phyloP scores from a whole-genome alignment of 2,113 vertebrate genomes.

The Mustela nigripes region DNA sequence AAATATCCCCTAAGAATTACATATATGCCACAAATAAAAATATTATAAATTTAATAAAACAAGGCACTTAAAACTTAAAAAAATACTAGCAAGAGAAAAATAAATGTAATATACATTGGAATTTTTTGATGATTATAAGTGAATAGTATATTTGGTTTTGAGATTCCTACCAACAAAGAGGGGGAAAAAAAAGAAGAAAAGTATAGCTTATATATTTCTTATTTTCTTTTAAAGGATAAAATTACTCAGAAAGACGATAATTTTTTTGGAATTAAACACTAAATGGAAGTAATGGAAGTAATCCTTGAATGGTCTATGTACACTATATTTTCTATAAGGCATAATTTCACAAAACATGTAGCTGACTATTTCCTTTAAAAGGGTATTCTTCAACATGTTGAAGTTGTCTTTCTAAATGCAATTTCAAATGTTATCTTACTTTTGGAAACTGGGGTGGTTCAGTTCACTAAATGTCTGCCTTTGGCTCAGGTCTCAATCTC shows the following conservation, averaged over 20 bases:
- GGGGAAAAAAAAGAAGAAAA: not conserved
- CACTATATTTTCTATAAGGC: not conserved
- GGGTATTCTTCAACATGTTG: not conserved
- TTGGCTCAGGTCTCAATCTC: not conserved
- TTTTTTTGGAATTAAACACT: not conserved
- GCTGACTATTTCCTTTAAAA: not conserved
- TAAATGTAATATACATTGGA: not conserved
- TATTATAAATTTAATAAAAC: not conserved
- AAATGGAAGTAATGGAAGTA: not conserved
- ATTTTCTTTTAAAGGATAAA: conserved; percentile 3
- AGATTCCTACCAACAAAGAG: not conserved
- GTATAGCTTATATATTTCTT: not conserved
- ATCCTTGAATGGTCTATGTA: not conserved
- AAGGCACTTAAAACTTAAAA: not conserved
- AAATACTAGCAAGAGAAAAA: not conserved
- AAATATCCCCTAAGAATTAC: not conserved
- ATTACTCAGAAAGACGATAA: not conserved
- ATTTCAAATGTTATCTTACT: not conserved
- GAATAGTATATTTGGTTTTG: not conserved
- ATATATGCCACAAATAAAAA: not conserved
- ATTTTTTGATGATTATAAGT: not conserved
- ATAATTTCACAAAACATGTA: not conserved
- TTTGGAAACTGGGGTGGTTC: not conserved
- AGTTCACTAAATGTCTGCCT: not conserved
- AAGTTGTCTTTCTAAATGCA: not conserved